These are phyloP conservation scores for Oophaga pumilio DNA, from an alignment of 2,113 vertebrate species.

Conservation along the genomic window DNA sequence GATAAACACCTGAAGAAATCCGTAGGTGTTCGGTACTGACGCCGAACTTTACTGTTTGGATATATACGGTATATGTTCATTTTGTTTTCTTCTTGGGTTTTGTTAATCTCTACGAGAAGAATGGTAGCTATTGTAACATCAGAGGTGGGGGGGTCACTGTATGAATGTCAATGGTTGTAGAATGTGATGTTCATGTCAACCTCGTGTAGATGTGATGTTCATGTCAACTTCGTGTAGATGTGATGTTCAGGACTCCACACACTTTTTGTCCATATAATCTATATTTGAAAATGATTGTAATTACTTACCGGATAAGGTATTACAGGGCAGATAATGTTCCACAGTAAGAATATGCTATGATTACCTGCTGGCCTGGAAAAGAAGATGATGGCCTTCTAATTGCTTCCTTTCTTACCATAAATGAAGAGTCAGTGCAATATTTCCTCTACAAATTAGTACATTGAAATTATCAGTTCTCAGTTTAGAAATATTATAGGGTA, in stretches of 20 bases:
- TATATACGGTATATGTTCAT: too few relatives aligned
- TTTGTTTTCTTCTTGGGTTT: too few relatives aligned
- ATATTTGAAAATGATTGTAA: conserved; percentile 7
- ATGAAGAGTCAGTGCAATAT: conserved; percentile 17
- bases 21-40: too few relatives aligned
- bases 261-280: neutral
- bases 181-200: neutral
- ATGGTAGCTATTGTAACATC: too few relatives aligned
- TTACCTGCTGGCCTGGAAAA: neutral
- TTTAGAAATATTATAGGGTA: conserved; percentile 8
- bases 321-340: neutral
- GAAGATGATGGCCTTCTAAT: conserved; percentile 31
- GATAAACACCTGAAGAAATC: too few relatives aligned
- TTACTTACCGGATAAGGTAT: neutral
- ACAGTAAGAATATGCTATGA: neutral
- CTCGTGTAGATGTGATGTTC: neutral
- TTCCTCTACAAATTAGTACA: conserved; percentile 37
- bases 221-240: neutral
- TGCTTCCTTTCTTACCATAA: conserved; percentile 39
- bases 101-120: too few relatives aligned
- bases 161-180: neutral
- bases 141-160: neutral
- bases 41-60: too few relatives aligned
- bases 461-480: conserved; percentile 30
- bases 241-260: neutral